phyloP scores from a whole-genome alignment of 2,797 vertebrate species.

The Tokudaia tokunoshimensis region DNA sequence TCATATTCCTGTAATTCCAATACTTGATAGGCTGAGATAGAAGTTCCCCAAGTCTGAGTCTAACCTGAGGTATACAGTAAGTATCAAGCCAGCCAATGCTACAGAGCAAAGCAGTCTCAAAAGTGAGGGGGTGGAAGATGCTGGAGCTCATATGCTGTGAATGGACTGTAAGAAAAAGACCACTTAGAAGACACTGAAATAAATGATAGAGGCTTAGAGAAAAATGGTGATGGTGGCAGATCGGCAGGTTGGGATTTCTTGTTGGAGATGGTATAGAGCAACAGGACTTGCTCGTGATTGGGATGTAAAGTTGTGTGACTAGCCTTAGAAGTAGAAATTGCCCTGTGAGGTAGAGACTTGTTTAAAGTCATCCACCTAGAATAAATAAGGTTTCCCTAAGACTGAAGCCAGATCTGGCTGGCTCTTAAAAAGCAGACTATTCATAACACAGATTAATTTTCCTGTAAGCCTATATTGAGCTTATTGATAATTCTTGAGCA shows the following conservation, averaged over 20 bases:
- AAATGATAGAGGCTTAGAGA: neutral
- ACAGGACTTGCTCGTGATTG: neutral
- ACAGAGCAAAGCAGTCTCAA: neutral
- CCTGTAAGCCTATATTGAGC: constrained; percentile 27
- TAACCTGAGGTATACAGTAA: neutral
- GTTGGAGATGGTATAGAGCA: neutral
- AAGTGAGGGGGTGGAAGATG: neutral
- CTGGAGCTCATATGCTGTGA: neutral
- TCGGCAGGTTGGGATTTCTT: neutral
- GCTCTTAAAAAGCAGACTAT: constrained; percentile 1
- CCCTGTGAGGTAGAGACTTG: constrained; percentile 31
- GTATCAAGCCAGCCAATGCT: neutral
- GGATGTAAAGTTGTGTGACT: constrained; percentile 11
- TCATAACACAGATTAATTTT: neutral
- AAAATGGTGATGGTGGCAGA: neutral
- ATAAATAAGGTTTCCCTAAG: neutral
- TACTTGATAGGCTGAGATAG: neutral
- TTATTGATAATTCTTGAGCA: constrained; percentile 26
- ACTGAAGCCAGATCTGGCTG: constrained; percentile 43
- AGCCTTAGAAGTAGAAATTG: constrained; percentile 3
- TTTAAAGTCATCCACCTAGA: constrained; percentile 21
- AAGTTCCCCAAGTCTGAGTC: neutral
- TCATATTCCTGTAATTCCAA: neutral
- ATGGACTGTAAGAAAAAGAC: neutral
- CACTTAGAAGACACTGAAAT: neutral